These are phyloP conservation scores for Morus bassanus DNA, from an alignment of 2,797 vertebrate species.

Conservation along the genomic window DNA sequence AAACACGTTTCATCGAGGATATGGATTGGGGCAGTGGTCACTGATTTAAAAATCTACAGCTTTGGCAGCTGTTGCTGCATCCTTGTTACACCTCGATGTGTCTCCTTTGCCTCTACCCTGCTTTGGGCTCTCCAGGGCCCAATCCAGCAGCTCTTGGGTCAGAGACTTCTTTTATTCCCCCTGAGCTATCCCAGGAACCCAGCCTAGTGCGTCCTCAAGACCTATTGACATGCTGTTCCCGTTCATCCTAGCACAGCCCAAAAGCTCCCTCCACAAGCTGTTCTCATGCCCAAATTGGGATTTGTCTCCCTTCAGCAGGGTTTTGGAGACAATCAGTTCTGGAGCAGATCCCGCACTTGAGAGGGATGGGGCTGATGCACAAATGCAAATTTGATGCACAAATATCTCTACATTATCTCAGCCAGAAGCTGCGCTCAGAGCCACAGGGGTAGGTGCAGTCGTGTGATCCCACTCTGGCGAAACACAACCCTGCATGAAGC, in stretches of 20 bases:
- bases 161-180: background rate
- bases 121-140: background rate
- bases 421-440: background rate
- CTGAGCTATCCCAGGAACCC: background rate
- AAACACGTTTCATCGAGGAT: background rate
- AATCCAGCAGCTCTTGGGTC: background rate
- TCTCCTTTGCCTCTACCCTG: background rate
- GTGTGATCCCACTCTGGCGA: background rate
- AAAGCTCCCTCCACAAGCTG: background rate
- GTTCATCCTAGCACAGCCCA: background rate
- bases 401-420: background rate
- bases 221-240: background rate
- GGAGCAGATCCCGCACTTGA: background rate
- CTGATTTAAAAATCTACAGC: background rate
- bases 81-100: rapidly evolving
- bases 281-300: background rate
- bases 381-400: background rate
- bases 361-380: background rate
- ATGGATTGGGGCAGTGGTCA: background rate
- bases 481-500: background rate
- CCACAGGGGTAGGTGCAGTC: background rate
- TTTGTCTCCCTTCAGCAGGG: background rate
- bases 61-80: background rate
- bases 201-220: background rate
- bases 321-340: background rate